Conservation (phyloP, 1,140 invertebrate species). For the Leptonema lineaticorne region DNA sequence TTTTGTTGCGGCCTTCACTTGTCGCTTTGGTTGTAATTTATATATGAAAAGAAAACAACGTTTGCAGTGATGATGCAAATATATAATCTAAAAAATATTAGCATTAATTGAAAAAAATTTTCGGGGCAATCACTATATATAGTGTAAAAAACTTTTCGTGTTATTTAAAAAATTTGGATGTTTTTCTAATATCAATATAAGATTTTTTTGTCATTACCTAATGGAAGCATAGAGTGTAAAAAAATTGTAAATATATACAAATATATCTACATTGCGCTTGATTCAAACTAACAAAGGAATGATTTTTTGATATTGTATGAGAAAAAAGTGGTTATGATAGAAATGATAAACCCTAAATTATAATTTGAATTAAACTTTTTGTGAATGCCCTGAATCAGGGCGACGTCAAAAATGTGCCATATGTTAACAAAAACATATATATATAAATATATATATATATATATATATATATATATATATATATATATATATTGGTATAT, state of each 20-base stretch:
- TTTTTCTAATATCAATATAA: conserved; percentile 23
- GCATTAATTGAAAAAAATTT: conserved; percentile 23
- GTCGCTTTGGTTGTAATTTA: neutral
- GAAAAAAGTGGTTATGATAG: no score
- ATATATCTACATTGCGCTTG: conserved; percentile 8
- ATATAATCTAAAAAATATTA: conserved; percentile 22
- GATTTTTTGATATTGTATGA: conserved; percentile 4
- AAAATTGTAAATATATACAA: conserved; percentile 10
- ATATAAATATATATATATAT: no score
- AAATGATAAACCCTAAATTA: neutral
- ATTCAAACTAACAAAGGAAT: neutral
- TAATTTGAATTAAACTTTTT: neutral
- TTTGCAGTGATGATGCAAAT: neutral
- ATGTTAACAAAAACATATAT: neutral
- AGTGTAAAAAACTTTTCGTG: conserved; percentile 1
- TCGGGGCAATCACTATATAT: conserved; percentile 18
- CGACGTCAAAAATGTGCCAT: conserved; percentile 6
- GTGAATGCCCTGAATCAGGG: conserved; percentile 17
- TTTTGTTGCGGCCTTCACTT: neutral
- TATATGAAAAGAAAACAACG: neutral
- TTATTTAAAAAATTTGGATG: conserved; percentile 18
- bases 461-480: no score
- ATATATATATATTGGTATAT: no score
- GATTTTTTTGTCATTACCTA: conserved; percentile 33
- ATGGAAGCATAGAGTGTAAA: neutral